Conservation (phyloP, 2,888 invertebrate genomes). For the Andrena haemorrhoa region DNA sequence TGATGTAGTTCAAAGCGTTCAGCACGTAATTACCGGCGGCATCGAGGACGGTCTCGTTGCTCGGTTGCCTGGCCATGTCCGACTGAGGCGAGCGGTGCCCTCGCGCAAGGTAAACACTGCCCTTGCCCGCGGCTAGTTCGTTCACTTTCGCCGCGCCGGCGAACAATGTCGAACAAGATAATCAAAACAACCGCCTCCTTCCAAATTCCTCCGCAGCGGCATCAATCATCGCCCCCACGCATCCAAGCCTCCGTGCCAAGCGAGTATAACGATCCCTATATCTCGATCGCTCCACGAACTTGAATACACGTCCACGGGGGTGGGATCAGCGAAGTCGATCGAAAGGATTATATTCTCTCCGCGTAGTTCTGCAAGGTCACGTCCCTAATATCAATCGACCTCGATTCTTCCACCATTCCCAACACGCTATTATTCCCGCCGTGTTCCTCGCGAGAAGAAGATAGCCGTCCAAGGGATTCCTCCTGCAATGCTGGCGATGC, state of each 20-base stretch:
- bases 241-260: too few relatives aligned
- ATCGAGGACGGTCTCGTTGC: conserved; percentile 62
- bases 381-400: neutral
- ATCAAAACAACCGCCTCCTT: neutral
- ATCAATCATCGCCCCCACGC: too few relatives aligned
- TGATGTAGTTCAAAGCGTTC: conserved; percentile 75
- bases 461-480: conserved; percentile 4
- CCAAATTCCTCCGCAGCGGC: too few relatives aligned
- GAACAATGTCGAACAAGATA: neutral
- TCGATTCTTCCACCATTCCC: conserved; percentile 28
- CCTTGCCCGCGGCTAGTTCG: neutral
- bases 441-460: neutral
- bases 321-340: neutral
- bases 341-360: neutral
- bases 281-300: too few relatives aligned
- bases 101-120: neutral
- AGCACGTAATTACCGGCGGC: conserved; percentile 74
- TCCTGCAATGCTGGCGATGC: conserved; percentile 24
- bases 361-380: neutral
- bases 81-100: neutral
- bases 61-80: conserved; percentile 62
- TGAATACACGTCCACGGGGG: too few relatives aligned
- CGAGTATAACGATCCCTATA: too few relatives aligned
- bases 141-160: neutral
- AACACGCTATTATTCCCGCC: conserved; percentile 50